phyloP scores from a whole-genome alignment of 1,140 invertebrate species.

The Drosophila littoralis region DNA sequence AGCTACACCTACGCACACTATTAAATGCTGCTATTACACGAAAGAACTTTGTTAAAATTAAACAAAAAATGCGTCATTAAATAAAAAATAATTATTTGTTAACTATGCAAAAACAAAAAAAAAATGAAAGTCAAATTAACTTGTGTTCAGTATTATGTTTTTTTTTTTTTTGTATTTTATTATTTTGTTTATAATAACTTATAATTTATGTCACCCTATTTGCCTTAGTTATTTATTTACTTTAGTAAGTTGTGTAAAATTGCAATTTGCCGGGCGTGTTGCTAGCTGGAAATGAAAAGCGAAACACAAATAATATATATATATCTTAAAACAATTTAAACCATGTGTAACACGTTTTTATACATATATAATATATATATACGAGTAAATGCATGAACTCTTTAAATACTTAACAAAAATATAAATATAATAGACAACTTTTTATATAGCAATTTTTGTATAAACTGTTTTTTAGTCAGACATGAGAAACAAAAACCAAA shows the following conservation, averaged over 20 bases:
- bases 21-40: conserved; percentile 8
- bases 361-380: conserved; percentile 37
- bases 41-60: conserved; percentile 28
- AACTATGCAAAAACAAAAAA: conserved; percentile 40
- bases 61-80: conserved; percentile 47
- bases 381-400: conserved; percentile 49
- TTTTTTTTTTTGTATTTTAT: conserved; percentile 32
- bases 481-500: conserved; percentile 14
- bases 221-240: conserved; percentile 49
- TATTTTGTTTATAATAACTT: conserved; percentile 38
- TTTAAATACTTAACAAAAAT: conserved; percentile 63
- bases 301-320: conserved; percentile 23
- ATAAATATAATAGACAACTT: conserved; percentile 69
- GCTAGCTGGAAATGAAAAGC: conserved; percentile 26
- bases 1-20: not conserved
- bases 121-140: conserved; percentile 46
- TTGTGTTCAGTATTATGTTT: conserved; percentile 79
- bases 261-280: conserved; percentile 51
- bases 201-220: conserved; percentile 30
- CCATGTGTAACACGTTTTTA: conserved; percentile 36
- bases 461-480: conserved; percentile 75
- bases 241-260: conserved; percentile 42
- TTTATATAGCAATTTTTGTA: conserved; percentile 80
- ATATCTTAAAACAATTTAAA: conserved; percentile 9
- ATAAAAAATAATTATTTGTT: conserved; percentile 35